Evolutionary conservation across 2,888 invertebrate species (phyloP), one percentile per base, ranked within the genome.

Genomic region (Erpobdella octoculata): DNA sequence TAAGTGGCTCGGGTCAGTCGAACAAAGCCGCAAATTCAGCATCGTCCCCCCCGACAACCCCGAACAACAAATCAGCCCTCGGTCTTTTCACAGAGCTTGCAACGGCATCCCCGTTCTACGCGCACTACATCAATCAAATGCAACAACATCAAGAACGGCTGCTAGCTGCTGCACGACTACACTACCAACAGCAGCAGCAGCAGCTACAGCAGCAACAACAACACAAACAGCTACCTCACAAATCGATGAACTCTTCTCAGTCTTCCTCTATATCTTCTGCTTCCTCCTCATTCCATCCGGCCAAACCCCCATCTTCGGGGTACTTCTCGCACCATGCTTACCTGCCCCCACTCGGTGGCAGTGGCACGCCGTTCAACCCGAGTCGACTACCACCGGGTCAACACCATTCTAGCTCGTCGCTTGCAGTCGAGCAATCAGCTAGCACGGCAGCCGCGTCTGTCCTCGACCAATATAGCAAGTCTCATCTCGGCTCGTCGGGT

Each of bases 131-230:
- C 6, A 33, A 18, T 5, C 31, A 33, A 62, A 62, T 33, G 33
- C 62, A 69, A 48, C 69, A 69, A 31, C 69, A 69, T 15, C 67
- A 67, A 18, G 36, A 67, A 21, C 9, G 41, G 33, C 37, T 67
- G 21, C 5, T 67, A 12, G 37, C 46, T 12, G 67, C 67, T 9
- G 46, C 41, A 8, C 21, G 67, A 35, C 31, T 69, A n/a, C 69
- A 53, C 25, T 31, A 35, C 33, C 48, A n/a, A 15, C 69, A 69
- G 25, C 69, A 69, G 48, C 66, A 37, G 21, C 66, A 66, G 38
- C 37, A 67, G 6, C 67, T 46, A 48, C 53, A 69, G 5, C 5
- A 69, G n/a, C 65, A 65, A 65, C 65, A 65, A 37, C 65, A 65
- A 4, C 25, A 48, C 28, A 38, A 69, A 69, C 58, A 28, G 35